Evolutionary conservation across 2,113 vertebrate genomes (phyloP).

Genomic region (Tetrax tetrax): DNA sequence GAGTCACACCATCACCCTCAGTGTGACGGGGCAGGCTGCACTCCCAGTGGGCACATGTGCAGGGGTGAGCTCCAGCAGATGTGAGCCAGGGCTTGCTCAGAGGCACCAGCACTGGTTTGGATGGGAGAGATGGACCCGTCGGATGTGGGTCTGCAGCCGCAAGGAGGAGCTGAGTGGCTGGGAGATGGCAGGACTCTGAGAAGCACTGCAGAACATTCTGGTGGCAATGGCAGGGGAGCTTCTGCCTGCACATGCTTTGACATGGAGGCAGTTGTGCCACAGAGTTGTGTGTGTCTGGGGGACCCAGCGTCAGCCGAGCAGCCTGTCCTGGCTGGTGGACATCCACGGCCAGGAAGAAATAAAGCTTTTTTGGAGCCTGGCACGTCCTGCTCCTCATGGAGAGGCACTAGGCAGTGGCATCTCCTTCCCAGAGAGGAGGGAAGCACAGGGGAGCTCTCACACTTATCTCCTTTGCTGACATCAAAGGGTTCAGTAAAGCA

Average conservation of each 20-base stretch:
- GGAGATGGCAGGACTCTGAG: fast-evolving
- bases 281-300: background rate
- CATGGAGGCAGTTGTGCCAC: fast-evolving
- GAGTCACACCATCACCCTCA: background rate
- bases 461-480: background rate
- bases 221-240: background rate
- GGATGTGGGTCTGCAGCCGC: background rate
- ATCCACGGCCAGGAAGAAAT: background rate
- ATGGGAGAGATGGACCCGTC: background rate
- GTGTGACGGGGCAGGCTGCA: background rate
- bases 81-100: background rate
- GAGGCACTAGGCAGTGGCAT: fast-evolving
- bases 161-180: fast-evolving
- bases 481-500: background rate
- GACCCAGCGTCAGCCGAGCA: background rate
- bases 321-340: background rate
- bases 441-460: background rate
- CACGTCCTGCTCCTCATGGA: fast-evolving
- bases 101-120: background rate
- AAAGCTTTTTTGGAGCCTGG: background rate
- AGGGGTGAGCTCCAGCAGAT: background rate
- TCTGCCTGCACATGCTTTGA: background rate
- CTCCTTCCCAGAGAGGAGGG: fast-evolving
- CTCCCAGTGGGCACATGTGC: fast-evolving
- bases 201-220: background rate